These are phyloP conservation scores for Paramuricea clavata DNA, from an alignment of 92 coral and sea anemone genomes.

Conservation along the genomic window DNA sequence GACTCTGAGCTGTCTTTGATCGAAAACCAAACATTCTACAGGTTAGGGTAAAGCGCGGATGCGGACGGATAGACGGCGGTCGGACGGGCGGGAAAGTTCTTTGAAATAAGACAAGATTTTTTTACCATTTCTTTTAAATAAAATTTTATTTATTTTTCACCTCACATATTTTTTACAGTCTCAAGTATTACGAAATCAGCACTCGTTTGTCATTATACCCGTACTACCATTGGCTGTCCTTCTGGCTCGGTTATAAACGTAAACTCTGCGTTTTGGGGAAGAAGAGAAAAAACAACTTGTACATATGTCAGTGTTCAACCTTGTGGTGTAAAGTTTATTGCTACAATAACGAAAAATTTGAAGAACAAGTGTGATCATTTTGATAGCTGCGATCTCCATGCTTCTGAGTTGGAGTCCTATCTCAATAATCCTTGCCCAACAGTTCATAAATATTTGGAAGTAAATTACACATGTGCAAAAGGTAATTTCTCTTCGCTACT, in stretches of 20 bases:
- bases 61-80: too few relatives aligned
- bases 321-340: constrained; percentile 67
- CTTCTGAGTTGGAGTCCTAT: constrained; percentile 42
- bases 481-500: too few relatives aligned
- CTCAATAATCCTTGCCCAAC: constrained; percentile 61
- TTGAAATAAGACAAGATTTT: too few relatives aligned
- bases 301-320: constrained; percentile 59
- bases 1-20: too few relatives aligned
- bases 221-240: constrained; percentile 81
- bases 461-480: constrained; percentile 66
- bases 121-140: not conserved
- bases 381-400: constrained; percentile 69
- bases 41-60: too few relatives aligned
- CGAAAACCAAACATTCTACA: too few relatives aligned
- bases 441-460: constrained; percentile 80
- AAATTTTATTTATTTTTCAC: not conserved
- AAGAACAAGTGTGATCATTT: constrained; percentile 66
- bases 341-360: constrained; percentile 48
- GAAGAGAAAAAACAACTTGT: constrained; percentile 66
- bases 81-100: too few relatives aligned
- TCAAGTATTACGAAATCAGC: not conserved
- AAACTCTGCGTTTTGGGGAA: constrained; percentile 79
- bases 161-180: not conserved
- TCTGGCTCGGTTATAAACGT: constrained; percentile 70
- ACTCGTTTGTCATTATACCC: constrained; percentile 68